phyloP scores from a whole-genome alignment of 2,797 vertebrate species.

The Phyllotis vaccarum region DNA sequence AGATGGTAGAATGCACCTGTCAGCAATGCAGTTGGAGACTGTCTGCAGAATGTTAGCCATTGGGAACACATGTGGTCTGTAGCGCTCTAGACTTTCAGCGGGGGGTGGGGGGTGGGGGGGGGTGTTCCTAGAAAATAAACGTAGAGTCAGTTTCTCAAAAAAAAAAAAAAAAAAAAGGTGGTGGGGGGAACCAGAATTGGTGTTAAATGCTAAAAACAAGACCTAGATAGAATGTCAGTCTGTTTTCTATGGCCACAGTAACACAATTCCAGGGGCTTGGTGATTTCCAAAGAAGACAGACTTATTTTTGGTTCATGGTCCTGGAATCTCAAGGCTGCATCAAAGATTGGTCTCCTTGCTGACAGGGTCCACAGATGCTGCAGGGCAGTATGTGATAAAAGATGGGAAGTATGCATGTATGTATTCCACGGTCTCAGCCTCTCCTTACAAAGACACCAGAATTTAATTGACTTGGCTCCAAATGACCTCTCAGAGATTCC shows the following conservation, averaged over 20 bases:
- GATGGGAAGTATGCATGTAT: neutral
- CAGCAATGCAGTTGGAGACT: no score
- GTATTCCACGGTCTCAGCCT: neutral
- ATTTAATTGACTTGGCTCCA: neutral
- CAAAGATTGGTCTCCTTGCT: neutral
- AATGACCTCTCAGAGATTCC: neutral
- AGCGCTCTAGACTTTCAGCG: neutral
- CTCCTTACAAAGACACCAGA: neutral
- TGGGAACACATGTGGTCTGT: neutral
- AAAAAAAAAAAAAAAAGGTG: neutral
- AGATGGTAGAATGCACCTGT: neutral
- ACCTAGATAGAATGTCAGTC: neutral
- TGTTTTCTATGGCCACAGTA: neutral
- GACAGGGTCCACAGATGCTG: neutral
- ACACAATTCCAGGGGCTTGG: neutral
- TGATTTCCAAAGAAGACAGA: neutral
- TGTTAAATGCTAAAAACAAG: neutral
- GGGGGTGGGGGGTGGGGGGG: no score
- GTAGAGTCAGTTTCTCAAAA: neutral
- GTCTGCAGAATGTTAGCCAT: neutral
- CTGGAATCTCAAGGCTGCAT: neutral
- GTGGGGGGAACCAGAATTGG: no score
- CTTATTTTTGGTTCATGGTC: neutral
- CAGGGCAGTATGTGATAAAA: neutral
- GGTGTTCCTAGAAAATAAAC: constrained; percentile 41